These are phyloP conservation scores for Montipora efflorescens DNA, from an alignment of 64 coral and sea anemone species.

Conservation along the genomic window DNA sequence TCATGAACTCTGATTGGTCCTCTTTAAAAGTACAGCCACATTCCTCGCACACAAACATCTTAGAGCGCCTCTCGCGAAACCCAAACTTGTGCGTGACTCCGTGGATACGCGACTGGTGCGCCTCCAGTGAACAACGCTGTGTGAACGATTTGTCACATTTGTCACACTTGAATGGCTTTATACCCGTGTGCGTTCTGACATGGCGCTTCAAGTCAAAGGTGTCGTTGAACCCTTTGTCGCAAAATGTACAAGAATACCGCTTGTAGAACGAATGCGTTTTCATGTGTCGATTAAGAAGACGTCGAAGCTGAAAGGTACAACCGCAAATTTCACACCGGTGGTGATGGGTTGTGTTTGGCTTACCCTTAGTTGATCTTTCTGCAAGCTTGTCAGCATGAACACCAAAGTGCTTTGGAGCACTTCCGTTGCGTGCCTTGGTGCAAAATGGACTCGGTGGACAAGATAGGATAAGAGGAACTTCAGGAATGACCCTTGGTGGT, in stretches of 20 bases:
- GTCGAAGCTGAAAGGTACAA: constrained; percentile 71
- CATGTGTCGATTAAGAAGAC: constrained; percentile 85
- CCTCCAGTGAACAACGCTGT: constrained; percentile 93
- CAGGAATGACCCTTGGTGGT: background rate
- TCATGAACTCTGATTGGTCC: constrained; percentile 90
- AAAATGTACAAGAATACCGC: constrained; percentile 87
- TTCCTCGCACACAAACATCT: constrained; percentile 94
- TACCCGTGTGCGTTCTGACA: constrained; percentile 97
- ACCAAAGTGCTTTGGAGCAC: constrained; percentile 1
- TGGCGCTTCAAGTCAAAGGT: constrained; percentile 99
- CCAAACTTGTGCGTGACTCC: constrained; percentile 91
- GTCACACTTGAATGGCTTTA: constrained; percentile 98
- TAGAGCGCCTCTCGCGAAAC: constrained; percentile 92
- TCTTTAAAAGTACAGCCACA: constrained; percentile 94
- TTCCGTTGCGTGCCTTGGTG: background rate
- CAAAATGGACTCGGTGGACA: constrained; percentile 16
- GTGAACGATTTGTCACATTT: constrained; percentile 97
- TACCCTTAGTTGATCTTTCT: constrained; percentile 1
- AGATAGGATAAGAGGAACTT: background rate
- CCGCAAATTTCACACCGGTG: constrained; percentile 88
- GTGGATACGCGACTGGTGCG: constrained; percentile 91
- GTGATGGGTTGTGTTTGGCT: constrained; percentile 1
- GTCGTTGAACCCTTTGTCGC: constrained; percentile 98
- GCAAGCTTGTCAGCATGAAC: background rate
- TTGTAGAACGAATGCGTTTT: constrained; percentile 99